Evolutionary conservation across 1,140 invertebrate genomes (phyloP), one percentile per base, ranked within the genome.

Genomic region (Papilio xuthus): DNA sequence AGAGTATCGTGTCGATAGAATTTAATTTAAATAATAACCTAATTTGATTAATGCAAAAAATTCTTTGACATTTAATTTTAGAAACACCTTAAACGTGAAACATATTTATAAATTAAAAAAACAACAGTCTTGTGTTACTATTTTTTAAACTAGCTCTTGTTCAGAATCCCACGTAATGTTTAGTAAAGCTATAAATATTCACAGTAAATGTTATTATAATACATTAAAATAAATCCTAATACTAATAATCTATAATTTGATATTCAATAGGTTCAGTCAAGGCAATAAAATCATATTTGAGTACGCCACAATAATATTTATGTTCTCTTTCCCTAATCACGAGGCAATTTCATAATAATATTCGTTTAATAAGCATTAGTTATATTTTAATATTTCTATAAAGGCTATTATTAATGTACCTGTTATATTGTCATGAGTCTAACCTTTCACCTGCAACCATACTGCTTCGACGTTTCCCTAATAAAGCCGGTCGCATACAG

Each of bases 401-500:
- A 71, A 71, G 1, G 69, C 42, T 13, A 73, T 73, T 73, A 73
- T 73, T 73, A 73, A 73, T 73, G 41, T 73, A 73, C 42, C 71
- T 73, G 71, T 73, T 73, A 73, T 47, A 47, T 73, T 73, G 71
- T 73, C 71, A 50, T 44, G 71, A 23, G 18, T 41, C 37, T n/a
- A 42, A 73, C 71, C 71, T 73, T 73, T 73, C 71, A 73, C 71
- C 71, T 73, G 41, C 37, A 71, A 71, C 37, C 69, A 50, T 47
- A 47, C 41, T 73, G 71, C 20, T 20, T 73, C 71, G 70, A 20
- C 70, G 71, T 73, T 73, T 73, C 41, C 42, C 37, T 42, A 37
- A 20, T 47, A 70, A 70, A 10, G 69, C 50, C 8, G 8, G 50
- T n/a, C 8, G 18, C n/a, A 53, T n/a, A 53, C 6, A 53, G n/a